These are phyloP conservation scores for Pelvicachromis taeniatus DNA, from an alignment of 2,113 vertebrate genomes.

Conservation along the genomic window DNA sequence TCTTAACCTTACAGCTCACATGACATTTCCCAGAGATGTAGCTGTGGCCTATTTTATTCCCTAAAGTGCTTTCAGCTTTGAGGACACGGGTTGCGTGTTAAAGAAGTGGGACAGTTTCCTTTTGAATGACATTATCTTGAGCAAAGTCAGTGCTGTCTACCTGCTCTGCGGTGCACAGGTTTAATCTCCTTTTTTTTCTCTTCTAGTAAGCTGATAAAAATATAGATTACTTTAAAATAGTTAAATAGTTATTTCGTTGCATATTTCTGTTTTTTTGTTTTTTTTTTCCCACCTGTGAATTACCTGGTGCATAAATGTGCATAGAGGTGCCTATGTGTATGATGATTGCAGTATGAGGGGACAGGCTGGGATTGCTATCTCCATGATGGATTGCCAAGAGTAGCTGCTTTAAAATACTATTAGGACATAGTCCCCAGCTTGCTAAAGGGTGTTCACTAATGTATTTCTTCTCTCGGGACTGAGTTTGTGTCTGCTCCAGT, in stretches of 20 bases:
- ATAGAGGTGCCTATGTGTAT: conserved; percentile 1
- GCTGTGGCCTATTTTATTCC: background rate
- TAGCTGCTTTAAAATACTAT: conserved; percentile 61
- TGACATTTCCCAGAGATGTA: background rate
- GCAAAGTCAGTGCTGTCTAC: background rate
- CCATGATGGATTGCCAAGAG: conserved; percentile 70
- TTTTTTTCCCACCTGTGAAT: background rate
- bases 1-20: background rate
- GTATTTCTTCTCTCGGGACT: conserved; percentile 36
- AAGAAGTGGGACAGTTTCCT: conserved; percentile 21
- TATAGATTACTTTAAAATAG: background rate
- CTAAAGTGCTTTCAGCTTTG: conserved; percentile 1
- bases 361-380: conserved; percentile 66
- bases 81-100: conserved; percentile 14
- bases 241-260: background rate
- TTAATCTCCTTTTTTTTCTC: background rate
- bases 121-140: conserved; percentile 54
- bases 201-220: conserved; percentile 4
- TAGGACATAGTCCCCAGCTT: conserved; percentile 35
- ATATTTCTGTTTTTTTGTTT: background rate
- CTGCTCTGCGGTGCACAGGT: conserved; percentile 6
- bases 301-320: conserved; percentile 6
- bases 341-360: conserved; percentile 13
- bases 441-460: conserved; percentile 46
- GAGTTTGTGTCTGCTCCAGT: conserved; percentile 49